Conservation (phyloP, 2,113 vertebrate genomes). For the Leiothrix lutea region DNA sequence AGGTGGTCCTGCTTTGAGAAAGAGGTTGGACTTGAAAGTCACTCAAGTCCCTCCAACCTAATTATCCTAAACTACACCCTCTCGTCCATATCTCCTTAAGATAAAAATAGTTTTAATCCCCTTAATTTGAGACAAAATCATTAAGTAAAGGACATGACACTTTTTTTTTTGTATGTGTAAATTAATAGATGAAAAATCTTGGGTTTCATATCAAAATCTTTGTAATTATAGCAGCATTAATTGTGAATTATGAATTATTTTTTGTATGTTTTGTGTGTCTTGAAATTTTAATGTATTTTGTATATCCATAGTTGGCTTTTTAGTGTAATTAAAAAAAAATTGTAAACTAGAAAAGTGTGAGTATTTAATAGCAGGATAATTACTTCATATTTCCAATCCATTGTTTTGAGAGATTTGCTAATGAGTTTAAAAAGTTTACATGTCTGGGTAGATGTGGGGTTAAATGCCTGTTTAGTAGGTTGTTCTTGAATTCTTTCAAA, state of each 20-base stretch:
- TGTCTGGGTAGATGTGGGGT: not conserved
- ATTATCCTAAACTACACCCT: not conserved
- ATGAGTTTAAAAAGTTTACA: not conserved
- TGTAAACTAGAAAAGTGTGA: not conserved
- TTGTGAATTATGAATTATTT: not conserved
- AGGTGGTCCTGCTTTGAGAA: not conserved
- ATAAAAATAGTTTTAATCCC: not conserved
- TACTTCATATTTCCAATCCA: not conserved
- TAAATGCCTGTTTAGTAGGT: not conserved
- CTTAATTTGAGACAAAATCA: not conserved
- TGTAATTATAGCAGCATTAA: not conserved
- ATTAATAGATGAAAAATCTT: not conserved
- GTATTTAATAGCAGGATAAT: not conserved
- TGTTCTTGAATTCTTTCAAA: not conserved
- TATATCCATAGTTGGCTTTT: fast-evolving
- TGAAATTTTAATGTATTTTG: not conserved
- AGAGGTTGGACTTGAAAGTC: not conserved
- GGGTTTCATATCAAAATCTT: not conserved
- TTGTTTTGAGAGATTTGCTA: not conserved
- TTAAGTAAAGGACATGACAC: not conserved
- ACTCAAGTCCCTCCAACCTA: not conserved
- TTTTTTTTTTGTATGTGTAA: not conserved
- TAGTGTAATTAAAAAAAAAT: too few species aligned
- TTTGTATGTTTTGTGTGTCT: not conserved
- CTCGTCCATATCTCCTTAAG: not conserved